These are phyloP conservation scores for Nephrotoma flavescens DNA, from an alignment of 2,888 invertebrate species.

Conservation along the genomic window DNA sequence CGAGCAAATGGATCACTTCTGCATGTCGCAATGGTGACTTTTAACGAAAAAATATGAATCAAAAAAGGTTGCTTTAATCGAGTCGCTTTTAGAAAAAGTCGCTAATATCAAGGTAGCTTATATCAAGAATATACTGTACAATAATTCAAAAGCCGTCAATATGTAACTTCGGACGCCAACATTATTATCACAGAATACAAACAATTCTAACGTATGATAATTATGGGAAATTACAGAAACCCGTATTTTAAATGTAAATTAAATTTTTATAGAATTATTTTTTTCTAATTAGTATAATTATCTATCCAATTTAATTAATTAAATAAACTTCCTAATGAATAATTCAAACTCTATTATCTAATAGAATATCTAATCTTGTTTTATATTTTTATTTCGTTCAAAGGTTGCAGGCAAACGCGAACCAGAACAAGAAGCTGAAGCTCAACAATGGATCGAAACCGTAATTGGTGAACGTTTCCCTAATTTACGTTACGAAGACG, in stretches of 20 bases:
- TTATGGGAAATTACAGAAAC: not conserved
- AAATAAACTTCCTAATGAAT: not conserved
- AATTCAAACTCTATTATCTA: not conserved
- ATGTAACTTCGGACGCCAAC: no score
- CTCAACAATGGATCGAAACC: constrained; percentile 73
- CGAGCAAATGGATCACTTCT: no score
- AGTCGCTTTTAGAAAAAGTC: no score
- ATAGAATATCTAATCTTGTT: not conserved
- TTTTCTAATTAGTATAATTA: not conserved
- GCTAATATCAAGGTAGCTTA: no score
- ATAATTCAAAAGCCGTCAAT: no score
- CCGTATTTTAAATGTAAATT: not conserved
- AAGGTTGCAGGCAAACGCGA: constrained; percentile 72
- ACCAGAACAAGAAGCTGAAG: constrained; percentile 63
- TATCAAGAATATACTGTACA: no score
- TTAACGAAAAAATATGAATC: no score
- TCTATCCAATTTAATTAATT: not conserved
- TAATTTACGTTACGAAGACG: constrained; percentile 57
- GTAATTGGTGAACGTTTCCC: constrained; percentile 63
- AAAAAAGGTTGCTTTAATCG: no score
- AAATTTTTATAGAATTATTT: not conserved
- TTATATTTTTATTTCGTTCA: constrained; percentile 17
- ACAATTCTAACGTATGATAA: not conserved
- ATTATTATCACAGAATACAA: no score
- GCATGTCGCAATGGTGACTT: no score